Evolutionary conservation across 1,140 invertebrate genomes (phyloP).

Genomic region (Drosophila kikkawai): DNA sequence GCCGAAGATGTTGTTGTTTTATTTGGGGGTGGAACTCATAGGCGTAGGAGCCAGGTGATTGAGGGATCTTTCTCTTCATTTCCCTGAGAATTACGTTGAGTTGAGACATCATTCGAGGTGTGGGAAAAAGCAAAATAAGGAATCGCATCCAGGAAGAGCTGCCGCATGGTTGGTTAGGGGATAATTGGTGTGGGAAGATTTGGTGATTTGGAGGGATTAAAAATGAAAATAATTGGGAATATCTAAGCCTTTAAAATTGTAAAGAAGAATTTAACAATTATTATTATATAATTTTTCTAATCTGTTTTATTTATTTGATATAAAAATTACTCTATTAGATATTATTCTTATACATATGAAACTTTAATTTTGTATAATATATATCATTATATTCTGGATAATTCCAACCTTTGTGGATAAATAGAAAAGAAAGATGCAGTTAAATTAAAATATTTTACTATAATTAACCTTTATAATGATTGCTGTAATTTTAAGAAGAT

Average conservation of each 20-base stretch:
- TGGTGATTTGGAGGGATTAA: background rate
- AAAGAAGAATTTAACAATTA: background rate
- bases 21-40: slow-evolving; percentile 44
- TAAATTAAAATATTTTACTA: background rate
- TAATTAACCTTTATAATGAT: background rate
- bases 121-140: slow-evolving; percentile 17
- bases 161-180: slow-evolving; percentile 6
- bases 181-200: slow-evolving; percentile 29
- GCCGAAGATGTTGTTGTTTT: slow-evolving; percentile 35
- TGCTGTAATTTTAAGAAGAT: background rate
- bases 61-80: slow-evolving; percentile 19
- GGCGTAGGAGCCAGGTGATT: slow-evolving; percentile 39
- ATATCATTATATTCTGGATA: background rate
- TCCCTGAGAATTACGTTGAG: slow-evolving; percentile 23
- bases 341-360: too few species aligned
- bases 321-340: too few species aligned
- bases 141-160: slow-evolving; percentile 14
- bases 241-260: background rate
- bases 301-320: too few species aligned
- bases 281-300: too few species aligned
- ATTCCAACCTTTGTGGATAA: background rate
- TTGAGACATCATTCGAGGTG: slow-evolving; percentile 32
- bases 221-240: background rate
- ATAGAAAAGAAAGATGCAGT: background rate
- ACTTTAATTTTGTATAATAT: background rate